Conservation (phyloP, 1,140 invertebrate species). For the Drosophila pandora region DNA sequence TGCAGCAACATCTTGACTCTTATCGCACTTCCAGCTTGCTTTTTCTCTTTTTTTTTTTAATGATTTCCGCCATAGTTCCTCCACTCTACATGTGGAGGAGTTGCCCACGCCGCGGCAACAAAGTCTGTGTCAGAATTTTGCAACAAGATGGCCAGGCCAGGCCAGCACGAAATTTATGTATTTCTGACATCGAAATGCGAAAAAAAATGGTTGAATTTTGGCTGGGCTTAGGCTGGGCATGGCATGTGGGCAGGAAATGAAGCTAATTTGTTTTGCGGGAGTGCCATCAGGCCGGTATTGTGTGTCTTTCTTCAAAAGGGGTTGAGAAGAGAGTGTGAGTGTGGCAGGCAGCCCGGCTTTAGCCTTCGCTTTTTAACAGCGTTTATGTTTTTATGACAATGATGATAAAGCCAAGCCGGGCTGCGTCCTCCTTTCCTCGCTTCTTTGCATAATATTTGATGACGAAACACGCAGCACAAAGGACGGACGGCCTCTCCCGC, state of each 20-base stretch:
- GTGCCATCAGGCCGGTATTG: constrained; percentile 40
- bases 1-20: constrained; percentile 61
- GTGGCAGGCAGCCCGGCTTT: constrained; percentile 11
- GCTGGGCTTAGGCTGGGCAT: constrained; percentile 62
- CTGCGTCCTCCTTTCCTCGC: constrained; percentile 29
- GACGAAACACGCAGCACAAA: constrained; percentile 51
- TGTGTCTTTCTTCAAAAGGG: constrained; percentile 7
- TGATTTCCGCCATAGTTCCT: constrained; percentile 62
- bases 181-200: constrained; percentile 48
- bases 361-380: constrained; percentile 35
- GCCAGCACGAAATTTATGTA: constrained; percentile 40
- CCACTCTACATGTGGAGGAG: constrained; percentile 40
- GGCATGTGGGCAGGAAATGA: constrained; percentile 77
- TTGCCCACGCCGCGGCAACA: constrained; percentile 31
- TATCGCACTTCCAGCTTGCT: constrained; percentile 42
- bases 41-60: constrained; percentile 54
- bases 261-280: constrained; percentile 77
- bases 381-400: constrained; percentile 48
- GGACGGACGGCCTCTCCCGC: neutral
- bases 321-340: constrained; percentile 18
- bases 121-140: constrained; percentile 26
- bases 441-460: constrained; percentile 66
- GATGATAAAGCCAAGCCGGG: constrained; percentile 45
- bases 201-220: constrained; percentile 49
- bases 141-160: constrained; percentile 18